Percentiles rank a stretch among this genome's conserved stretches.
phyloP scores from a whole-genome alignment of 2,797 vertebrate genomes.

The Brotula barbata region DNA sequence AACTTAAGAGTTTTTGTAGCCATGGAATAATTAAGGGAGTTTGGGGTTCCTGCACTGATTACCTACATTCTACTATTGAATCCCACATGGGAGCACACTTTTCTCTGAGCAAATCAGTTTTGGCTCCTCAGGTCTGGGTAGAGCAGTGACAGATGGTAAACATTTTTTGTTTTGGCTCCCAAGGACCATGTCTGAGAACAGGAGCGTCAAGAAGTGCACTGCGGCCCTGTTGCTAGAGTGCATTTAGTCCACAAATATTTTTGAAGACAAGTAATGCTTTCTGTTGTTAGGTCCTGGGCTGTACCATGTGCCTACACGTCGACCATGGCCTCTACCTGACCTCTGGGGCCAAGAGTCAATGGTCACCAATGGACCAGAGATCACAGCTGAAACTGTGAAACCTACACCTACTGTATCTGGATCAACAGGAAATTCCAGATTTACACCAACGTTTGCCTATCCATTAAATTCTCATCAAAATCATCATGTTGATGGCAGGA shows the following conservation, averaged over 20 bases:
- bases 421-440: slow-evolving; percentile 24
- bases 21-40: too few relatives aligned
- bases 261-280: slow-evolving; percentile 8
- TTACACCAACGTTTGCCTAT: slow-evolving; percentile 13
- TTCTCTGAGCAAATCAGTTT: too few relatives aligned
- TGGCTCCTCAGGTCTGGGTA: too few relatives aligned
- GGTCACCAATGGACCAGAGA: slow-evolving; percentile 78
- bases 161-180: too few relatives aligned
- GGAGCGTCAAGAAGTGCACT: too few relatives aligned
- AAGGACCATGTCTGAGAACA: too few relatives aligned
- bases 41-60: too few relatives aligned
- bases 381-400: slow-evolving; percentile 74
- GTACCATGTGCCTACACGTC: slow-evolving; percentile 52
- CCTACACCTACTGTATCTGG: slow-evolving; percentile 56
- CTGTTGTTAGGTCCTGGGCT: slow-evolving; percentile 51
- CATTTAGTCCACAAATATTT: neutral
- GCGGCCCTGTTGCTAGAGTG: too few relatives aligned
- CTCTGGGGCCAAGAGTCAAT: slow-evolving; percentile 48
- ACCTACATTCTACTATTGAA: too few relatives aligned
- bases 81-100: too few relatives aligned
- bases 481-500: slow-evolving; percentile 45
- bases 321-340: slow-evolving; percentile 60
- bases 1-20: too few relatives aligned
- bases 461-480: slow-evolving; percentile 33
- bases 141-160: too few relatives aligned